phyloP scores from a whole-genome alignment of 2,113 vertebrate species.

The Eulacestoma nigropectus region DNA sequence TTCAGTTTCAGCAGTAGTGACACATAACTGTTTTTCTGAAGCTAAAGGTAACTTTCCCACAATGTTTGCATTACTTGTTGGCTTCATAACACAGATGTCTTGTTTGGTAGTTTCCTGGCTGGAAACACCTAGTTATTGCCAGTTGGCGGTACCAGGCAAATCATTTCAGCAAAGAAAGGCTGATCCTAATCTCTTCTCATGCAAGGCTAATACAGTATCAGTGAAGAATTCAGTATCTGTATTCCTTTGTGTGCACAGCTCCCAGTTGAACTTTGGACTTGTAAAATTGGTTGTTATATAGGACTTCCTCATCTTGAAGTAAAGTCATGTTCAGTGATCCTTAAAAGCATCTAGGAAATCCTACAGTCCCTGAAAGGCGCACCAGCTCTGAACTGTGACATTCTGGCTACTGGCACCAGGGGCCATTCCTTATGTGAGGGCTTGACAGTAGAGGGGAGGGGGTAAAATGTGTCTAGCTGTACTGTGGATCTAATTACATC shows the following conservation, averaged over 20 bases:
- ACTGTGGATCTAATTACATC: conserved; percentile 49
- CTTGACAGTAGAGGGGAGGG: not conserved
- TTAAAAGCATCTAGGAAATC: conserved; percentile 7
- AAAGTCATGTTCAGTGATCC: not conserved
- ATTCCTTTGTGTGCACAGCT: not conserved
- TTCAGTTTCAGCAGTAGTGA: not conserved
- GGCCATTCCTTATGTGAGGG: not conserved
- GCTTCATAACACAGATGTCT: not conserved
- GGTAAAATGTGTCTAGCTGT: not conserved
- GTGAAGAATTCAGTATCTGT: conserved; percentile 46
- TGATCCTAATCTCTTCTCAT: conserved; percentile 60
- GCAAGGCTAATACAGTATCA: conserved; percentile 44
- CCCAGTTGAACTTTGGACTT: not conserved
- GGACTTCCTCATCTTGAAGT: not conserved
- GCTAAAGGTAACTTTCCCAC: not conserved
- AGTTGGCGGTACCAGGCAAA: conserved; percentile 49
- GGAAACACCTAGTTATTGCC: not conserved
- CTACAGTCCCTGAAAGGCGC: not conserved
- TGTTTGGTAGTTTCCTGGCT: conserved; percentile 10
- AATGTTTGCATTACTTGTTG: not conserved
- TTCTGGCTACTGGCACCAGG: conserved; percentile 12
- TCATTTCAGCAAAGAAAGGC: conserved; percentile 39
- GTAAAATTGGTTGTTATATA: not conserved
- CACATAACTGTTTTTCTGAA: not conserved
- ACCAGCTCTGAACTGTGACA: conserved; percentile 14